These are phyloP conservation scores for Aleadryas rufinucha DNA, from an alignment of 2,113 vertebrate species.

Conservation along the genomic window DNA sequence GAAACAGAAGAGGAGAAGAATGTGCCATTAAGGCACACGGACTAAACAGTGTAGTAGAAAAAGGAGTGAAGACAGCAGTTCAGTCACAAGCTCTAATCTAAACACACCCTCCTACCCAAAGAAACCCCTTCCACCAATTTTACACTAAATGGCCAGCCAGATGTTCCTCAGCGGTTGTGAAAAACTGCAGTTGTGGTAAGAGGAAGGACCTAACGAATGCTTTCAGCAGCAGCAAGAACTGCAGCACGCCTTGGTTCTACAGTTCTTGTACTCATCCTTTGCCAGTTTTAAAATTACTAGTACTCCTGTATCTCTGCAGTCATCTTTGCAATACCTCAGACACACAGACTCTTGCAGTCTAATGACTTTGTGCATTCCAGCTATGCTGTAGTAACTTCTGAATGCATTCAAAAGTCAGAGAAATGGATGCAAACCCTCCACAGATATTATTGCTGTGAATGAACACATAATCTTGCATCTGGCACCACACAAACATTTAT, in stretches of 20 bases:
- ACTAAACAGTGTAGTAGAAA: neutral
- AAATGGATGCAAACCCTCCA: neutral
- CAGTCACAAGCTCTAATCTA: neutral
- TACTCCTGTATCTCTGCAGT: neutral
- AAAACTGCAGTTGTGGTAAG: neutral
- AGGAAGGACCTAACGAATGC: neutral
- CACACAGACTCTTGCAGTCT: neutral
- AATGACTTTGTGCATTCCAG: neutral
- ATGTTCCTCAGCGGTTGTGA: neutral
- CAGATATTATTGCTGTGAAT: neutral
- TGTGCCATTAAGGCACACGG: accelerated
- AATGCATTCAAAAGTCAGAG: neutral
- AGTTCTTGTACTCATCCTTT: neutral
- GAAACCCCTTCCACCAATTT: neutral
- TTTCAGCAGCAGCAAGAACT: neutral
- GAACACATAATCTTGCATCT: neutral
- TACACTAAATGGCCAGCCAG: neutral
- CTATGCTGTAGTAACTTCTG: neutral
- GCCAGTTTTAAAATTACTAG: neutral
- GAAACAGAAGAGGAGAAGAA: neutral
- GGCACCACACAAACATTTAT: neutral
- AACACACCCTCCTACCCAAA: neutral
- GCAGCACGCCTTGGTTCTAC: neutral
- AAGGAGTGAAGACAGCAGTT: neutral
- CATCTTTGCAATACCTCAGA: neutral